Percentiles rank a stretch among this genome's conserved stretches.
phyloP scores from a whole-genome alignment of 1,140 invertebrate species.

The Cotesia glomerata region DNA sequence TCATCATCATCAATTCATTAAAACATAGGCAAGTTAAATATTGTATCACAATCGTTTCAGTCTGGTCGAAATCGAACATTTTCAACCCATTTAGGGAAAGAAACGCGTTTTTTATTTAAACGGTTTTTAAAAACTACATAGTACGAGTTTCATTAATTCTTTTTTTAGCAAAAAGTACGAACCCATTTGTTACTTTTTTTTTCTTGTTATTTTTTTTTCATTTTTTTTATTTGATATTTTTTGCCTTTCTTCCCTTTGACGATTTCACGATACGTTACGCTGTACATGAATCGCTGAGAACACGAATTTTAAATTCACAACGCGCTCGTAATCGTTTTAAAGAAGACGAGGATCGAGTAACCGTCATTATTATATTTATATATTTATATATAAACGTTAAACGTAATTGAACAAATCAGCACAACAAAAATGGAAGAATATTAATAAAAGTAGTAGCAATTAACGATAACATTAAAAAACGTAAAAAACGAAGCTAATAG shows the following conservation, averaged over 20 bases:
- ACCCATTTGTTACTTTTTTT: too few relatives aligned
- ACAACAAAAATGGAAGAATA: neutral
- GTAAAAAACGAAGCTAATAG: conserved; percentile 1
- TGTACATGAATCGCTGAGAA: neutral
- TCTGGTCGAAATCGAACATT: conserved; percentile 63
- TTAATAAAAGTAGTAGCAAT: neutral
- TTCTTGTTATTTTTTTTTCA: too few relatives aligned
- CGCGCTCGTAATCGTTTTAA: conserved; percentile 5
- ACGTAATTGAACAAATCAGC: conserved; percentile 7
- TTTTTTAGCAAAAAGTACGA: too few relatives aligned
- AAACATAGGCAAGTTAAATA: conserved; percentile 64
- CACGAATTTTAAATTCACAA: conserved; percentile 4
- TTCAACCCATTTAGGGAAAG: conserved; percentile 53
- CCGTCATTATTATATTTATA: conserved; percentile 1
- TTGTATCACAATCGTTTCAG: conserved; percentile 64
- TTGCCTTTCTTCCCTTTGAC: too few relatives aligned
- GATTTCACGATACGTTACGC: neutral
- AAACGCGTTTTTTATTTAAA: conserved; percentile 43
- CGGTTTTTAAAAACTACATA: neutral
- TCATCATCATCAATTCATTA: conserved; percentile 33
- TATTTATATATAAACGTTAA: neutral
- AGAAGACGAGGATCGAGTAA: conserved; percentile 11
- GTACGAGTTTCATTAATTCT: too few relatives aligned
- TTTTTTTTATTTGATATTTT: too few relatives aligned
- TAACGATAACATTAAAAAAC: conserved; percentile 13